Percentiles rank a stretch among this genome's conserved stretches.
These are phyloP conservation scores for Zygaena filipendulae DNA, from an alignment of 2,888 invertebrate species.

Conservation along the genomic window DNA sequence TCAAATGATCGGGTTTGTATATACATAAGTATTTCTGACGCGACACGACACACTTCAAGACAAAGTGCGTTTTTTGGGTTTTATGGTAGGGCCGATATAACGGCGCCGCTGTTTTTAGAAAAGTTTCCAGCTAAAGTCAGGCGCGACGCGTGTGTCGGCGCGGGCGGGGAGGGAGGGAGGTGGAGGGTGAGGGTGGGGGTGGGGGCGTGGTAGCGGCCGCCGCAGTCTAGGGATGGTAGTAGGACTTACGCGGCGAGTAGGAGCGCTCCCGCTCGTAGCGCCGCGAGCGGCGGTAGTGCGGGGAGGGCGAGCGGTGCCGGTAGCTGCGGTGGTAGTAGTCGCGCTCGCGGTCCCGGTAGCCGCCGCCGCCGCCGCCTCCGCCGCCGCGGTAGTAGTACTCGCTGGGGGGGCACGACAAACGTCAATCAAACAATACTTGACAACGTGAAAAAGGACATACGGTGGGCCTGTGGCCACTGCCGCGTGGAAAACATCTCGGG, in stretches of 20 bases:
- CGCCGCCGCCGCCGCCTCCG: slow-evolving; percentile 54
- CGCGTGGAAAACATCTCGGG: slow-evolving; percentile 2
- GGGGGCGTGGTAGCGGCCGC: too few species aligned
- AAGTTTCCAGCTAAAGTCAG: too few species aligned
- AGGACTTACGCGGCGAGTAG: slow-evolving; percentile 83
- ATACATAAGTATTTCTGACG: too few species aligned
- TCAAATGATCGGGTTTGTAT: too few species aligned
- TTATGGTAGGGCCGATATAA: neutral
- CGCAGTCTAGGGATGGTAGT: slow-evolving; percentile 29
- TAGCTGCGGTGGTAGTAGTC: slow-evolving; percentile 65
- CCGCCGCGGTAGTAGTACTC: slow-evolving; percentile 56
- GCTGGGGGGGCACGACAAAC: slow-evolving; percentile 17
- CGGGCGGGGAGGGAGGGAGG: too few species aligned
- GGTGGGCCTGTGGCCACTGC: too few species aligned
- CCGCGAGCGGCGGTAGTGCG: slow-evolving; percentile 74
- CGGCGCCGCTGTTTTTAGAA: slow-evolving; percentile 1
- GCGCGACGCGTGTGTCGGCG: too few species aligned
- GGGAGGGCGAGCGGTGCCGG: slow-evolving; percentile 76
- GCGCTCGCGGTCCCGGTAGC: slow-evolving; percentile 64
- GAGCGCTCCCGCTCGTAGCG: slow-evolving; percentile 83
- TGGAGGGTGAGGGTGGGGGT: too few species aligned
- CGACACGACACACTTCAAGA: too few species aligned
- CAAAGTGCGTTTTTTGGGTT: neutral
- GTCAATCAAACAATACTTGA: too few species aligned
- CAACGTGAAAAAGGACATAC: too few species aligned